phyloP scores from a whole-genome alignment of 2,797 vertebrate species.

The Gila robusta region DNA sequence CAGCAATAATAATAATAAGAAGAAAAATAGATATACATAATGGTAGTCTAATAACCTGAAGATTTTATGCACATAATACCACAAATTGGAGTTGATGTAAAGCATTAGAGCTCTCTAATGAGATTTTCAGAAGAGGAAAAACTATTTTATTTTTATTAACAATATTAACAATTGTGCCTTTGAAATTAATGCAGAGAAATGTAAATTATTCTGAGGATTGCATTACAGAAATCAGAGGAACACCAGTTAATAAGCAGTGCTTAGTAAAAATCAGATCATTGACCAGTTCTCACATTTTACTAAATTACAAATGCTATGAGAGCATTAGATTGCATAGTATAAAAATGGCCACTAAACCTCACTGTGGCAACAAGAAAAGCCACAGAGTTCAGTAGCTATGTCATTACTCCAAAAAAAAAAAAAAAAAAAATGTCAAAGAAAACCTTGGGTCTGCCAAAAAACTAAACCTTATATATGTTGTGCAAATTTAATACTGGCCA shows the following conservation, averaged over 20 bases:
- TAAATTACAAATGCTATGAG: not conserved
- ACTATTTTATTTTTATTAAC: not conserved
- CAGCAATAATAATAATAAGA: not conserved
- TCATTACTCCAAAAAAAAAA: not conserved
- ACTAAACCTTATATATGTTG: not conserved
- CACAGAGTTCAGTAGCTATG: not conserved
- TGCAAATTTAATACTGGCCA: not conserved
- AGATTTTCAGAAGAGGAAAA: not conserved
- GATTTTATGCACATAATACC: not conserved
- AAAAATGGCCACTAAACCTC: not conserved
- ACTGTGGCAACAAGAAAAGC: not conserved
- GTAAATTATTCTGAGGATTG: not conserved
- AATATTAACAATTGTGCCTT: not conserved
- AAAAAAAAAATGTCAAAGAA: not conserved
- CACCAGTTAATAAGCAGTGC: not conserved
- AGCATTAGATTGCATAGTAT: not conserved
- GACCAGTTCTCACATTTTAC: not conserved
- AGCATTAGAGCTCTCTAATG: not conserved
- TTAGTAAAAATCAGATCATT: not conserved
- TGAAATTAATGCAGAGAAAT: not conserved
- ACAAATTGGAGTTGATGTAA: not conserved
- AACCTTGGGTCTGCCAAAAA: not conserved
- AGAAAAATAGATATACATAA: not conserved
- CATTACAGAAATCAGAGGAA: not conserved
- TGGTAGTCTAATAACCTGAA: not conserved